phyloP scores from a whole-genome alignment of 2,888 invertebrate species.

The Bedellia somnulentella region DNA sequence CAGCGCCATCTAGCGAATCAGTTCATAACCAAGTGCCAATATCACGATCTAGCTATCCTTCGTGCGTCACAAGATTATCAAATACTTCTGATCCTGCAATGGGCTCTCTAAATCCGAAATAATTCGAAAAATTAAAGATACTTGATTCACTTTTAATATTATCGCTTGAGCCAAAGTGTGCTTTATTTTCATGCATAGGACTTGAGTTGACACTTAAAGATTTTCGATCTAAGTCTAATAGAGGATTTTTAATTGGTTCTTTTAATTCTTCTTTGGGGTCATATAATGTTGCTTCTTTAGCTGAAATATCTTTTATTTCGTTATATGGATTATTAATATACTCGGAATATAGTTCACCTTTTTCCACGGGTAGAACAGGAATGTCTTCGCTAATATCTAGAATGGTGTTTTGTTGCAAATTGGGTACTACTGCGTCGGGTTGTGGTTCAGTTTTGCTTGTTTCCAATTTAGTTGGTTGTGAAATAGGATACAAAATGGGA shows the following conservation, averaged over 20 bases:
- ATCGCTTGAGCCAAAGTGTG: slow-evolving; percentile 47
- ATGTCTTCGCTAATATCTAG: slow-evolving; percentile 9
- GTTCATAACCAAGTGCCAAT: no score
- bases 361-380: slow-evolving; percentile 13
- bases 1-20: no score
- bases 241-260: slow-evolving; percentile 13
- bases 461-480: slow-evolving; percentile 9
- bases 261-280: no score
- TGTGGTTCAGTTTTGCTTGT: slow-evolving; percentile 4
- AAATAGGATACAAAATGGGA: slow-evolving; percentile 30
- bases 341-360: slow-evolving; percentile 50
- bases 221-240: slow-evolving; percentile 24
- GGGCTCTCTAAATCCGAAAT: slow-evolving; percentile 60
- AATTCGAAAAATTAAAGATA: slow-evolving; percentile 66
- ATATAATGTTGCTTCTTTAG: slow-evolving; percentile 25
- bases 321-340: slow-evolving; percentile 62
- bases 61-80: slow-evolving; percentile 34
- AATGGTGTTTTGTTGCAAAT: slow-evolving; percentile 5
- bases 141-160: slow-evolving; percentile 35
- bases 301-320: slow-evolving; percentile 24
- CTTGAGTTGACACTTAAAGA: slow-evolving; percentile 43
- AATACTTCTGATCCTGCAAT: slow-evolving; percentile 66
- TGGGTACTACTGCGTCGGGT: slow-evolving; percentile 6
- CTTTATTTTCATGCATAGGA: slow-evolving; percentile 37
- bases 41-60: slow-evolving; percentile 54